Evolutionary conservation across 2,888 invertebrate genomes (phyloP).

Genomic region (Drosophila kanekoi): DNA sequence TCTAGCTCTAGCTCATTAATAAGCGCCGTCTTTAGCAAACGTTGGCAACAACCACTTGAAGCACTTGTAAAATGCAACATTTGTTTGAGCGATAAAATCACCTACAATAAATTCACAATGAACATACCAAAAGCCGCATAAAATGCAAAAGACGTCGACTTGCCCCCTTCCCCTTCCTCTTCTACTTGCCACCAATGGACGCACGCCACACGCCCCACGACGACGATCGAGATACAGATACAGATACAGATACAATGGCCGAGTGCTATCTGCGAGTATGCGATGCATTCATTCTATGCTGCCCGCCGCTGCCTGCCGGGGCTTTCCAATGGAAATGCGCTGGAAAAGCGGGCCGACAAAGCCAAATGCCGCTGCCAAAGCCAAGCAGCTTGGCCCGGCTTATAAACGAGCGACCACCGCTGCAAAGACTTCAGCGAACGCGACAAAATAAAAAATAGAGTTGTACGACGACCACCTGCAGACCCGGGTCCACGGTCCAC

Average conservation of each 20-base stretch:
- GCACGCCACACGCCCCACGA: constrained; percentile 55
- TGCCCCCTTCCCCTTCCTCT: background rate
- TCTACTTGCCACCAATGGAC: constrained; percentile 17
- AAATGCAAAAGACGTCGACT: constrained; percentile 59
- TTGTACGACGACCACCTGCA: constrained; percentile 80
- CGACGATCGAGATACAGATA: constrained; percentile 66
- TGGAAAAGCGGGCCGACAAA: constrained; percentile 45
- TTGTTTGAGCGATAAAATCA: constrained; percentile 84
- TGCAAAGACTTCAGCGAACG: constrained; percentile 74
- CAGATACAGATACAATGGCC: constrained; percentile 44
- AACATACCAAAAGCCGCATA: constrained; percentile 79
- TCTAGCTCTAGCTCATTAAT: constrained; percentile 70
- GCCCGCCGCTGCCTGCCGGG: constrained; percentile 31
- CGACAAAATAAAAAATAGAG: constrained; percentile 80
- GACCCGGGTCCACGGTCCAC: constrained; percentile 30
- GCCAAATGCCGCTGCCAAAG: constrained; percentile 35
- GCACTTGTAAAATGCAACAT: constrained; percentile 83
- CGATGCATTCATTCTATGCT: constrained; percentile 66
- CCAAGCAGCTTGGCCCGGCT: constrained; percentile 40
- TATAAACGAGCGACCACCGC: constrained; percentile 74
- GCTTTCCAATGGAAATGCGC: constrained; percentile 55
- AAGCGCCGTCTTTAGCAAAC: constrained; percentile 78
- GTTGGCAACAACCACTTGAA: constrained; percentile 74
- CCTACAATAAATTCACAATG: constrained; percentile 84
- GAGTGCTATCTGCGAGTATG: constrained; percentile 62